Evolutionary conservation across 2,113 vertebrate species (phyloP).

Genomic region (Plestiodon gilberti): DNA sequence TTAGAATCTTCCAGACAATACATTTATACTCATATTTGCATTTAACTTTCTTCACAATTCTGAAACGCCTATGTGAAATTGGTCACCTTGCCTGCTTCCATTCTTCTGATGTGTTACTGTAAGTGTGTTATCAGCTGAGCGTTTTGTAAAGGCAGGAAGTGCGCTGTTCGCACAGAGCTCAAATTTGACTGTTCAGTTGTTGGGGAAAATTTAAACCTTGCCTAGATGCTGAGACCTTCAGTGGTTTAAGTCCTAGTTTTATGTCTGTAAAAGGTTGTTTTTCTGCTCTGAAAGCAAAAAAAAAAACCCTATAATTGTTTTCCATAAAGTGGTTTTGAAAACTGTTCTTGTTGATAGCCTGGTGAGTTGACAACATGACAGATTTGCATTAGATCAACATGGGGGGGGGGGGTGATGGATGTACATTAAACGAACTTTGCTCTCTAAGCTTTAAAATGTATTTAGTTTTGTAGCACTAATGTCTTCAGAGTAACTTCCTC

Average conservation of each 20-base stretch:
- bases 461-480: not conserved
- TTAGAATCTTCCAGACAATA: not conserved
- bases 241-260: slow-evolving; percentile 15
- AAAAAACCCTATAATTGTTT: not conserved
- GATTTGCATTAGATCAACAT: slow-evolving; percentile 47
- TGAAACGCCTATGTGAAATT: not conserved
- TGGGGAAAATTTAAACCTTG: slow-evolving; percentile 27
- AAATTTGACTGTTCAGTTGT: not conserved
- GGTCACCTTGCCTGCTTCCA: not conserved
- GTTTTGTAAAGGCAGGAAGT: slow-evolving; percentile 38
- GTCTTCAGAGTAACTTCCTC: not conserved
- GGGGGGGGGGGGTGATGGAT: not conserved
- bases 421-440: slow-evolving; percentile 19
- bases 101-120: not conserved
- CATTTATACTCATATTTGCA: not conserved
- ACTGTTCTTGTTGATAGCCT: not conserved
- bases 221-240: not conserved
- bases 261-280: not conserved
- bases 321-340: slow-evolving; percentile 5
- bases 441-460: slow-evolving; percentile 21
- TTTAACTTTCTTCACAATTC: not conserved
- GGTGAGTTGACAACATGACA: slow-evolving; percentile 13
- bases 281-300: not conserved
- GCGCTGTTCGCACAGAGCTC: slow-evolving; percentile 16
- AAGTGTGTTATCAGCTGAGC: not conserved